These are phyloP conservation scores for Pardalotus punctatus DNA, from an alignment of 2,113 vertebrate genomes.

Conservation along the genomic window DNA sequence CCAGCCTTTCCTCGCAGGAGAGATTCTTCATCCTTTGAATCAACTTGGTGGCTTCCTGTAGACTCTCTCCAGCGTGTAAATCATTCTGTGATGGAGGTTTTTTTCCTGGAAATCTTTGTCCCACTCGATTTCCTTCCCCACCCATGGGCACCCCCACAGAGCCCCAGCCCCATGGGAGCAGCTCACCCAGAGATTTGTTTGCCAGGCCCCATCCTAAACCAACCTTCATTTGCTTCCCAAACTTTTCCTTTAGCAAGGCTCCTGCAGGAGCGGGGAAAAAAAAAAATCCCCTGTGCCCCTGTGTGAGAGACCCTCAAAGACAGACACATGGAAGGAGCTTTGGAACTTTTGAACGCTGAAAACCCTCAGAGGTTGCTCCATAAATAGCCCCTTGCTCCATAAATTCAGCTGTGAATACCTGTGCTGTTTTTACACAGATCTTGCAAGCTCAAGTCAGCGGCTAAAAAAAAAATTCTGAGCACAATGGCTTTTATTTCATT, in stretches of 20 bases:
- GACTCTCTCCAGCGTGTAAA: background rate
- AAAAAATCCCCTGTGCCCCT: background rate
- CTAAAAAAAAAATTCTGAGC: constrained; percentile 61
- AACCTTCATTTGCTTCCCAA: background rate
- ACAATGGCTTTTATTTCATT: constrained; percentile 48
- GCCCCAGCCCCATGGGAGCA: background rate
- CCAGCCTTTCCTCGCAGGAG: background rate
- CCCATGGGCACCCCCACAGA: accelerated
- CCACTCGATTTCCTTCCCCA: background rate
- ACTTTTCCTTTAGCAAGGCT: background rate
- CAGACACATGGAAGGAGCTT: background rate
- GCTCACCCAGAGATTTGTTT: background rate
- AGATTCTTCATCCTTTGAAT: background rate
- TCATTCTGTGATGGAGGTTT: accelerated
- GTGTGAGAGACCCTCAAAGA: background rate
- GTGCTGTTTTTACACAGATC: constrained; percentile 24
- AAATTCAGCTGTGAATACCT: constrained; percentile 54
- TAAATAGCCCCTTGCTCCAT: constrained; percentile 43
- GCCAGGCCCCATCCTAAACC: background rate
- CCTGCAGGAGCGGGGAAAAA: background rate
- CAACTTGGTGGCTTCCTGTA: background rate
- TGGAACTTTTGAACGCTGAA: background rate
- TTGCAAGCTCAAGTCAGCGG: constrained; percentile 25
- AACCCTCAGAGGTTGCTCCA: constrained; percentile 1
- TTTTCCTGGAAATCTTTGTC: background rate